Evolutionary conservation across 2,888 invertebrate genomes (phyloP).

Genomic region (Metopia argyrocephala): DNA sequence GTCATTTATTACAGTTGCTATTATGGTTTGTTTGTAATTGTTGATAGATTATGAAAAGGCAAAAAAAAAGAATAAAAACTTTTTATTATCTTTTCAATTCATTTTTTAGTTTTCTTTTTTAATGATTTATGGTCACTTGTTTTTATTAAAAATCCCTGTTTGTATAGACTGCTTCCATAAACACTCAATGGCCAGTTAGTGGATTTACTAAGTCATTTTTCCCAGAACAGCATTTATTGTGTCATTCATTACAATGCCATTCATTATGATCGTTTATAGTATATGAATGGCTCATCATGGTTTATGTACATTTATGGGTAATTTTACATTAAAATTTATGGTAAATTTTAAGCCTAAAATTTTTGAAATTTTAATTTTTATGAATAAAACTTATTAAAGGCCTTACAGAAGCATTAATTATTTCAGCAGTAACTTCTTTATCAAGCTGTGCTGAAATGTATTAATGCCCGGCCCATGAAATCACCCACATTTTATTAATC

Average conservation of each 20-base stretch:
- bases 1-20: background rate
- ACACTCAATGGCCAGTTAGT: background rate
- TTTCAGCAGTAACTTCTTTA: too few species aligned
- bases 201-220: slow-evolving; percentile 28
- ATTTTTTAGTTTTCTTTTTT: background rate
- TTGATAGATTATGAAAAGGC: slow-evolving; percentile 25
- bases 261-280: too few species aligned
- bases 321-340: too few species aligned
- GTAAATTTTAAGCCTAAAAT: too few species aligned
- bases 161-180: slow-evolving; percentile 5
- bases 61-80: slow-evolving; percentile 29
- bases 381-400: too few species aligned
- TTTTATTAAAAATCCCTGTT: slow-evolving; percentile 45
- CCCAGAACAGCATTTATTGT: slow-evolving; percentile 13
- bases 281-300: background rate
- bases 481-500: too few species aligned
- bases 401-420: too few species aligned
- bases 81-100: background rate
- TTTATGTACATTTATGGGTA: too few species aligned
- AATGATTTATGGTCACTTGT: slow-evolving; percentile 36
- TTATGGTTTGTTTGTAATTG: background rate
- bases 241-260: background rate
- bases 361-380: too few species aligned
- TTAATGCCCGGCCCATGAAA: too few species aligned
- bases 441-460: too few species aligned